phyloP scores from a whole-genome alignment of 2,797 vertebrate genomes.

The Sebastiscus tertius region DNA sequence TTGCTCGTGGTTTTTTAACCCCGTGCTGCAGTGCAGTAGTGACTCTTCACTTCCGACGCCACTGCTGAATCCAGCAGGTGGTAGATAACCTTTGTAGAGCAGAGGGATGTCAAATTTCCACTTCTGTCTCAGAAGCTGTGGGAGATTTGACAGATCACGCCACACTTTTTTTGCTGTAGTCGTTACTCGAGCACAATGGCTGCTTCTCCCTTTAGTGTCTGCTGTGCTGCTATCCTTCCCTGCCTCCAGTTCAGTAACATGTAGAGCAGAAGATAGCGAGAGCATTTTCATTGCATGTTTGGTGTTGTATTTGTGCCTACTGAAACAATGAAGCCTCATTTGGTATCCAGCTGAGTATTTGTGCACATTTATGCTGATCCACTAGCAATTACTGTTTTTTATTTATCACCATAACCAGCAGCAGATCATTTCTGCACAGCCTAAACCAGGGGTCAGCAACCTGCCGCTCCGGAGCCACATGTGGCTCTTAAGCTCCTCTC shows the following conservation, averaged over 20 bases:
- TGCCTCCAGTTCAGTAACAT: background rate
- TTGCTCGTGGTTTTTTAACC: conserved; percentile 32
- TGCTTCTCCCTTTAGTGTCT: conserved; percentile 29
- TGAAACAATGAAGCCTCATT: background rate
- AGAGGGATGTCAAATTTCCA: conserved; percentile 59
- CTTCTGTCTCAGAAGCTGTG: conserved; percentile 54
- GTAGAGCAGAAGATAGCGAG: conserved; percentile 27
- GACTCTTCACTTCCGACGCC: conserved; percentile 27
- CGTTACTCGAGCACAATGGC: conserved; percentile 20
- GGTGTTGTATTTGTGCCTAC: conserved; percentile 3
- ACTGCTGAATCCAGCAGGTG: conserved; percentile 54
- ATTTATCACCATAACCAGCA: background rate
- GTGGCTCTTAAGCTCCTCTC: no score
- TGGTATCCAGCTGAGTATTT: conserved; percentile 2
- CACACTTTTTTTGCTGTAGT: conserved; percentile 36
- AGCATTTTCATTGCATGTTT: conserved; percentile 12
- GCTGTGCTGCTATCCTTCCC: conserved; percentile 11
- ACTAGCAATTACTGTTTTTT: background rate
- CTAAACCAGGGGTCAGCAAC: no score
- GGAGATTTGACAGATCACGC: conserved; percentile 67
- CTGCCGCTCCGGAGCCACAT: no score
- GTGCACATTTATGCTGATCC: background rate
- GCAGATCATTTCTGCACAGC: background rate
- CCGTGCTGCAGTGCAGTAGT: conserved; percentile 60
- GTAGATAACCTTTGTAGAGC: conserved; percentile 68